phyloP scores from a whole-genome alignment of 2,888 invertebrate genomes.

The Ornithoptera priamus region DNA sequence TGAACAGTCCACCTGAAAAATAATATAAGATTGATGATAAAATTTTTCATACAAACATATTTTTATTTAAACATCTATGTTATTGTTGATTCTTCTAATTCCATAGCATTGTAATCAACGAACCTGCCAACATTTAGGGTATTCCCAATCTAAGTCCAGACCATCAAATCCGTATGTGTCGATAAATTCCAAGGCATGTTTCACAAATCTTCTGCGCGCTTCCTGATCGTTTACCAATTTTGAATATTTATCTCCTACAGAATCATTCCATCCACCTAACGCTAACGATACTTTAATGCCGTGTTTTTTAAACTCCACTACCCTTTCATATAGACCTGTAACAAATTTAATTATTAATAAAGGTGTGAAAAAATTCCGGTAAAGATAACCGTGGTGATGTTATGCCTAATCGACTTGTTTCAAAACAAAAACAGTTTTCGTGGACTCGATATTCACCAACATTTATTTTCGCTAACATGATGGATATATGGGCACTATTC shows the following conservation, averaged over 20 bases:
- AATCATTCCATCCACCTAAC: conserved; percentile 98
- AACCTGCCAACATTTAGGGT: conserved; percentile 93
- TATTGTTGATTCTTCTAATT: neutral
- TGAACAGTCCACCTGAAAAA: conserved; percentile 87
- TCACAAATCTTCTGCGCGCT: conserved; percentile 86
- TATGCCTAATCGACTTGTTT: no score
- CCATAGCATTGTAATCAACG: conserved; percentile 19
- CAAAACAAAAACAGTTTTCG: no score
- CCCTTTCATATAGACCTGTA: conserved; percentile 90
- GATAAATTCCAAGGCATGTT: conserved; percentile 87
- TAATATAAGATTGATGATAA: conserved; percentile 1
- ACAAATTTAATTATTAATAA: conserved; percentile 28
- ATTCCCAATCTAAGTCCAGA: conserved; percentile 97
- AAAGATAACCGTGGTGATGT: no score
- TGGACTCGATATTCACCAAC: no score
- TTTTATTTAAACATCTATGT: neutral
- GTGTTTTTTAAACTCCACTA: conserved; percentile 87
- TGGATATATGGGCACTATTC: no score
- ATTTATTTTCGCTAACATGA: no score
- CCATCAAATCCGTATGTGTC: conserved; percentile 93
- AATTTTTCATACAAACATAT: neutral
- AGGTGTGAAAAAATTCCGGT: neutral
- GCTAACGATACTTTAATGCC: conserved; percentile 92
- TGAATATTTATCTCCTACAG: conserved; percentile 93
- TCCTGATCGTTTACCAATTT: conserved; percentile 87